Evolutionary conservation across 2,113 vertebrate genomes (phyloP), one percentile per base, ranked within the genome.

Genomic region (Gorsachius goisagi): DNA sequence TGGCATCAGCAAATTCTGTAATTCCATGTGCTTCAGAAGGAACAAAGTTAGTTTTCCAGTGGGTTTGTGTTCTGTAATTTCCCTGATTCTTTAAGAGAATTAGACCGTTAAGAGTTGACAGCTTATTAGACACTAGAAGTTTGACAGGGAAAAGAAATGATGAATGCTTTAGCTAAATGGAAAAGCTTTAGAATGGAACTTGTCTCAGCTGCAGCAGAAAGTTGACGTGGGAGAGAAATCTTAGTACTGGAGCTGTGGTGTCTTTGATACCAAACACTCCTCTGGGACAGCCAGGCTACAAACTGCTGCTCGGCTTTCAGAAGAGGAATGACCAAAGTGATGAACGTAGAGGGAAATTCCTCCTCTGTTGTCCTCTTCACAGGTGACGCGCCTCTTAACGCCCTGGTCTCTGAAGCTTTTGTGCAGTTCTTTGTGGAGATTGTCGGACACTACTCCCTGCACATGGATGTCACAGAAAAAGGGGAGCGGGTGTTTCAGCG

Each of bases 361-460:
- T 82, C 49, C 28, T 77, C 37, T 41, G 17, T 12, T 26, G 28
- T 76, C 85, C 84, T 66, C 33, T 72, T 88, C 79, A 3, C 81
- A 98, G 97, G 95, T 90, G 97, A 96, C n/a, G 17, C 59, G 32
- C 95, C 90, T 26, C 97, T 98, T 37, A 99, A 98, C 96, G 97
- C 98, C 13, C 97, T 99, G 95, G 93, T 99, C 26, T 99, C 99
- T 0, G 99, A 99, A 98, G 98, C 99, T 7, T 99, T 99, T 55
- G 99, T 99, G 93, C 98, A 98, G 41, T 99, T 99, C 97, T 99
- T 99, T 20, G 99, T 99, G 98, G 99, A 99, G 97, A 89, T 99
- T 1, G 98, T 99, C 23, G 99, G 99, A 49, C 99, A 99, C 97
- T 99, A 99, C 91, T 99, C 99, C 18, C 97, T 99, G 67, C 98